Percentiles rank a stretch among this genome's conserved stretches.
Evolutionary conservation across 35 echinoderm and acorn worm genomes (phyloP).

Genomic region (Strongylocentrotus purpuratus): DNA sequence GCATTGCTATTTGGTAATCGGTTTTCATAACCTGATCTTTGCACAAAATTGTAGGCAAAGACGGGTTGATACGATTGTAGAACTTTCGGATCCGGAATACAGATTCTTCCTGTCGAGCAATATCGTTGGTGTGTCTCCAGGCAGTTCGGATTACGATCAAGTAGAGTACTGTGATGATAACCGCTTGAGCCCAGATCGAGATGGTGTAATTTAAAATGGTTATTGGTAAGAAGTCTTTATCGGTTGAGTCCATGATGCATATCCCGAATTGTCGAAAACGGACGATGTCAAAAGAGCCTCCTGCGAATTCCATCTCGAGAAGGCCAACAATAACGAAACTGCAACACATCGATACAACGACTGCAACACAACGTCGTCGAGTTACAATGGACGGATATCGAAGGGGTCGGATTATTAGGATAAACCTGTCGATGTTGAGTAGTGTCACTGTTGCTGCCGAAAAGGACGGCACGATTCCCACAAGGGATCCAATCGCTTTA

Average conservation of each 20-base stretch:
- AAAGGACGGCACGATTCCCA: not conserved
- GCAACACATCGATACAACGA: not conserved
- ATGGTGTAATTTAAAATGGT: not conserved
- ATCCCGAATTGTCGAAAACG: not conserved
- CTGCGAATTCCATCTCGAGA: not conserved
- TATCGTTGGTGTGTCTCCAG: not conserved
- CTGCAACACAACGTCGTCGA: not conserved
- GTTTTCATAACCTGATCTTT: not conserved
- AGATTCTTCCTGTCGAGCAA: not conserved
- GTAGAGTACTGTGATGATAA: not conserved
- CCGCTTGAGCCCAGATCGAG: not conserved
- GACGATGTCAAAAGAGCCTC: not conserved
- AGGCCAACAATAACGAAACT: not conserved
- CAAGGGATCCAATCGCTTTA: not conserved
- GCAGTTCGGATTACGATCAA: not conserved
- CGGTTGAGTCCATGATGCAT: not conserved
- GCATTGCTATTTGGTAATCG: not conserved
- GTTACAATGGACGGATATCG: not conserved
- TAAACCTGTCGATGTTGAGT: not conserved
- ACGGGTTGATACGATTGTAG: not conserved
- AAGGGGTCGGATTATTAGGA: not conserved
- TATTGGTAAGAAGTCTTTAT: not conserved
- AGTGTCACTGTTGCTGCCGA: not conserved
- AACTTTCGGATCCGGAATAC: not conserved
- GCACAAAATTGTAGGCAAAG: not conserved